Evolutionary conservation across 2,888 invertebrate species (phyloP).

Genomic region (Euzophera pinguis): DNA sequence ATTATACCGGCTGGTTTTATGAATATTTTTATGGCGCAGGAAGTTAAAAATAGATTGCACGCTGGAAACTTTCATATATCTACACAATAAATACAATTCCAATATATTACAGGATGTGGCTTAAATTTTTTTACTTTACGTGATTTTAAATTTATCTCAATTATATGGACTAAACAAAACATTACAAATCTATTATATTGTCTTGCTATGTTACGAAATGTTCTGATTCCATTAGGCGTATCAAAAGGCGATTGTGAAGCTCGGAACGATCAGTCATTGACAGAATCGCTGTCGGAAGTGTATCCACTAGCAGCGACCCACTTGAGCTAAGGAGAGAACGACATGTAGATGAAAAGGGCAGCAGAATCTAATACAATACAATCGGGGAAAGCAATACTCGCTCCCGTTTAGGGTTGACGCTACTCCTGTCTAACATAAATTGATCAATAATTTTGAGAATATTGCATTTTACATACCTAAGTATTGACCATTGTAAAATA

Average conservation of each 20-base stretch:
- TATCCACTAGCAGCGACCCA: conserved; percentile 61
- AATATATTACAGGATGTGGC: no score
- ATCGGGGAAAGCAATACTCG: conserved; percentile 75
- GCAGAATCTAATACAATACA: conserved; percentile 80
- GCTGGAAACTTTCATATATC: neutral
- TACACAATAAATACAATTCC: no score
- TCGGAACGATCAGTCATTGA: conserved; percentile 27
- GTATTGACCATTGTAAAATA: no score
- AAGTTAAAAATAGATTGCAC: conserved; percentile 6
- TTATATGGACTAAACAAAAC: no score
- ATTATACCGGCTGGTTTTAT: conserved; percentile 14
- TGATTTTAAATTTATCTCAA: neutral
- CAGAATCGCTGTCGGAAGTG: conserved; percentile 30
- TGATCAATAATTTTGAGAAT: neutral
- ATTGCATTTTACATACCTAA: no score
- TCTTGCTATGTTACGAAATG: neutral
- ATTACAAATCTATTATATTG: neutral
- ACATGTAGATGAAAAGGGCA: conserved; percentile 80
- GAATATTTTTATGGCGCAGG: conserved; percentile 14
- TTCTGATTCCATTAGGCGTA: neutral
- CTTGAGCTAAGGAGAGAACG: conserved; percentile 58
- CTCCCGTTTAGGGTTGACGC: conserved; percentile 59
- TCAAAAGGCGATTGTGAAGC: neutral
- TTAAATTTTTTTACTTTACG: no score
- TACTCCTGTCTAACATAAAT: conserved; percentile 8